Base-by-base conservation (phyloP, 2,113 vertebrate genomes). In the Halcyon senegalensis region DNA sequence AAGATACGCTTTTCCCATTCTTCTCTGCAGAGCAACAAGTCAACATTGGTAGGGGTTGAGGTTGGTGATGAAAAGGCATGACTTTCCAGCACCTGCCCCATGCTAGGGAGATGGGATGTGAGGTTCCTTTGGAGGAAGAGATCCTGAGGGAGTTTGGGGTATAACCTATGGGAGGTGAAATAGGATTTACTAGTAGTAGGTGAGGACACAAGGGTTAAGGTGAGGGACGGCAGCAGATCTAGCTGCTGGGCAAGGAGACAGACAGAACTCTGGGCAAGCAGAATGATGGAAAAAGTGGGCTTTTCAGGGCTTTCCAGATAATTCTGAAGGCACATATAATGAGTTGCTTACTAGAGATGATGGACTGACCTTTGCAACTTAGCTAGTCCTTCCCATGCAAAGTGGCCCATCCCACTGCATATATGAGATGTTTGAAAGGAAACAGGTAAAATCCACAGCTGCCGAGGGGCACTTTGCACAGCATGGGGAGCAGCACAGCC, bases 321-420 rank as follows among this genome's bases (percentile, higher is more conserved):
- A 56, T 30, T 56, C 51, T 60, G 50, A 64, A 68, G 31, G 12
- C 4, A 3, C 0, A 1, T 43, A 7, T 17, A 39, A 14, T 58
- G 16, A 21, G 4, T 21, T 11, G 2, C 5, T 56, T 24, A 11
- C 44, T 50, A 81, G 15, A 56, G 8, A n/a, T 30, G 24, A 3
- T 0, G 3, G 37, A 37, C 19, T 68, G 69, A 46, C 9, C 28
- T 70, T 70, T 75, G 66, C 0, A 0, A 16, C 21, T 69, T 44
- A 21, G 2, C 5, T 39, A 28, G 10, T 56, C 35, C 63, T 55
- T 66, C 9, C 39, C 5, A 2, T 50, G 35, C 33, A 75, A n/a
- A 75, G 15, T 81, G 51, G 20, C 16, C 69, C 43, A 23, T 60
- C 23, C 25, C 20, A 51, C 7, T 31, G 30, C 21, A 46, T n/a